Evolutionary conservation across 2,113 vertebrate species (phyloP).

Genomic region (Phasianus colchicus): DNA sequence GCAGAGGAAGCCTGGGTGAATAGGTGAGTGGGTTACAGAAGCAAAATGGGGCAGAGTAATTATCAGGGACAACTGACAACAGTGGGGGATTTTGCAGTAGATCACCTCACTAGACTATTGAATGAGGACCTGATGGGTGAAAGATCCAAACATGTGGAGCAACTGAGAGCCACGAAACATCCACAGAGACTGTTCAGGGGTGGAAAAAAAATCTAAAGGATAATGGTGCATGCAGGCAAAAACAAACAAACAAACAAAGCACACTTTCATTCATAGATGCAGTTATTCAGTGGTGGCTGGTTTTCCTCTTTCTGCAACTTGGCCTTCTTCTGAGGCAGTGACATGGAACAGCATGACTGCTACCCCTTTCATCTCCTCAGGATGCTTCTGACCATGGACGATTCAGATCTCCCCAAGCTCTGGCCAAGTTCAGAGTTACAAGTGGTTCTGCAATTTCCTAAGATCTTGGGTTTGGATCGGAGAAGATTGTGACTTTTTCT

Average conservation of each 20-base stretch:
- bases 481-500: background rate
- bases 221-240: accelerated
- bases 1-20: slow-evolving; percentile 21
- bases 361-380: background rate
- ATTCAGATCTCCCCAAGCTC: background rate
- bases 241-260: too few species aligned
- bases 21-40: background rate
- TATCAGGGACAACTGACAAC: background rate
- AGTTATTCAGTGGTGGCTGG: background rate
- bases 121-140: background rate
- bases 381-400: accelerated
- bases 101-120: background rate
- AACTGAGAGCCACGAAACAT: background rate
- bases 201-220: background rate
- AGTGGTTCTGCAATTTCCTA: accelerated
- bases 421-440: background rate
- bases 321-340: accelerated
- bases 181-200: background rate
- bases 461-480: background rate
- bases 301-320: background rate
- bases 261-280: background rate
- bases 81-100: background rate
- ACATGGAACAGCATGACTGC: accelerated
- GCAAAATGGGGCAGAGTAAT: background rate
- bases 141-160: background rate